Percentiles rank a stretch among this genome's conserved stretches.
These are phyloP conservation scores for Scophthalmus maximus DNA, from an alignment of 2,113 vertebrate genomes.

Conservation along the genomic window DNA sequence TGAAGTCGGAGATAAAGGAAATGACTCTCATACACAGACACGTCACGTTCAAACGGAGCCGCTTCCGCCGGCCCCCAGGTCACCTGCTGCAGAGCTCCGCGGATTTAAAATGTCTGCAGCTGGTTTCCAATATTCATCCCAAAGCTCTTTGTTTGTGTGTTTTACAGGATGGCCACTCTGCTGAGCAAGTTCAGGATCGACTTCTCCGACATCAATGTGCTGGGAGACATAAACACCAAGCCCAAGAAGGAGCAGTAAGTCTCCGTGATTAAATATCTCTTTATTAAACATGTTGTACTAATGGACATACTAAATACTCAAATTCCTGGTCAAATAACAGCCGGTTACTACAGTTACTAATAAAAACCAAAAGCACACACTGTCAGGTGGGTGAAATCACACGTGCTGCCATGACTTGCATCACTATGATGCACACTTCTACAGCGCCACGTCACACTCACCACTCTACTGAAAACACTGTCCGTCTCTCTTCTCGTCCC, in stretches of 20 bases:
- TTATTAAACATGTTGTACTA: too few species aligned
- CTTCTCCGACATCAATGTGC: slow-evolving; percentile 96
- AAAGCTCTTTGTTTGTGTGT: not conserved
- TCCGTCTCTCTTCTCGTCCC: too few species aligned
- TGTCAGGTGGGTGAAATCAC: too few species aligned
- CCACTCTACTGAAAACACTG: too few species aligned
- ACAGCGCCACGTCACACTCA: too few species aligned
- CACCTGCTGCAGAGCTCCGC: not conserved
- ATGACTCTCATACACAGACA: slow-evolving; percentile 28
- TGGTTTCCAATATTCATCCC: slow-evolving; percentile 5
- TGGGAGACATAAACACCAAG: slow-evolving; percentile 98
- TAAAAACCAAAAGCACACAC: too few species aligned
- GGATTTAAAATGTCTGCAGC: not conserved
- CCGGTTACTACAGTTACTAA: too few species aligned
- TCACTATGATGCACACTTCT: too few species aligned
- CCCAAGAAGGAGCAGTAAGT: slow-evolving; percentile 97
- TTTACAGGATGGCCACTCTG: slow-evolving; percentile 93
- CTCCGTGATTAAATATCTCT: not conserved
- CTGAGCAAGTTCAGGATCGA: slow-evolving; percentile 99
- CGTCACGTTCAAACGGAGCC: slow-evolving; percentile 22
- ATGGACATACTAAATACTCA: too few species aligned
- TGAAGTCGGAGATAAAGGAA: slow-evolving; percentile 44
- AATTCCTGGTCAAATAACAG: too few species aligned
- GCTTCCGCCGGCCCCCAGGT: not conserved
- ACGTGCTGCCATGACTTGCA: too few species aligned